phyloP scores from a whole-genome alignment of 2,113 vertebrate genomes.

The Carettochelys insculpta region DNA sequence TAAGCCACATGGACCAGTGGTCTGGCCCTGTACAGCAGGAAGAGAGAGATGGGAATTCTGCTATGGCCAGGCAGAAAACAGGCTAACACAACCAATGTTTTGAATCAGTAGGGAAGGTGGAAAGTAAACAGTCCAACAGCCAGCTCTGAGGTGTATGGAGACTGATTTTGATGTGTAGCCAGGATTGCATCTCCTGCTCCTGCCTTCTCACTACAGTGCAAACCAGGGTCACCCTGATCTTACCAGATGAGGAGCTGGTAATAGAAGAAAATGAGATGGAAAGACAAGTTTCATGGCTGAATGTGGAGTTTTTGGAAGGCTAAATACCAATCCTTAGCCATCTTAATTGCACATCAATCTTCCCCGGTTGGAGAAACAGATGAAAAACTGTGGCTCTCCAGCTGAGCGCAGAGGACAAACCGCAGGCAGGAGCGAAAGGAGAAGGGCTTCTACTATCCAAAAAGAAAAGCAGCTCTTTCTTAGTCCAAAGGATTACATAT shows the following conservation, averaged over 20 bases:
- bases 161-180: not conserved
- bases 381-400: conserved; percentile 37
- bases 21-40: not conserved
- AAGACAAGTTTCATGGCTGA: conserved; percentile 46
- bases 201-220: not conserved
- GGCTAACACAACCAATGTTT: not conserved
- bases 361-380: conserved; percentile 40
- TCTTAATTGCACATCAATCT: conserved; percentile 73
- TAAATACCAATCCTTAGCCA: conserved; percentile 62
- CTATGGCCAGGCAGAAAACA: not conserved
- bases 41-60: not conserved
- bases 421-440: conserved; percentile 39
- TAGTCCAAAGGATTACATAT: conserved; percentile 34
- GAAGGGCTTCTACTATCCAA: conserved; percentile 14
- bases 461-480: conserved; percentile 45
- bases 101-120: not conserved
- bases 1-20: not conserved
- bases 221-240: not conserved
- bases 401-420: conserved; percentile 63
- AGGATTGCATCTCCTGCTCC: not conserved
- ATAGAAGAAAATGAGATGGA: conserved; percentile 12
- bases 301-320: conserved; percentile 14
- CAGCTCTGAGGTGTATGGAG: not conserved
- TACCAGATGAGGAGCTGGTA: conserved; percentile 2
- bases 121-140: not conserved